These are phyloP conservation scores for Phaethon lepturus DNA, from an alignment of 2,113 vertebrate genomes.

Conservation along the genomic window DNA sequence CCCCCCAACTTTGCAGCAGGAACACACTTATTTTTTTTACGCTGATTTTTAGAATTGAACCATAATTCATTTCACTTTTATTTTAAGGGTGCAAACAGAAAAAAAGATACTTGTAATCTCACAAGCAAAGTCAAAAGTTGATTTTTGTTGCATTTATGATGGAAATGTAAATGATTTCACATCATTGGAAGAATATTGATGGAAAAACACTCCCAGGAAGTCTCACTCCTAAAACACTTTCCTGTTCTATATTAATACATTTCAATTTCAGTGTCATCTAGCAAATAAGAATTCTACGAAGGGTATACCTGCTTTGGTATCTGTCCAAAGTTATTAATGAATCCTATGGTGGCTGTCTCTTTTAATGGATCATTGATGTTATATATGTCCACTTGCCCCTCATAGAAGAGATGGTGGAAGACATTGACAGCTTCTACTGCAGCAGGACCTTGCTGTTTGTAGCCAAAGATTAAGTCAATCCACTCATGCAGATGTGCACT, in stretches of 20 bases:
- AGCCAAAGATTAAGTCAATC: slow-evolving; percentile 98
- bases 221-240: neutral
- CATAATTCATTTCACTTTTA: neutral
- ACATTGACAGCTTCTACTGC: slow-evolving; percentile 97
- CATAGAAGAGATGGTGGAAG: slow-evolving; percentile 99
- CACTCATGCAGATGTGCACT: slow-evolving; percentile 97
- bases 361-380: slow-evolving; percentile 99
- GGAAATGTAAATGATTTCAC: neutral
- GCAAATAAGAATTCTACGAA: neutral
- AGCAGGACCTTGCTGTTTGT: slow-evolving; percentile 96
- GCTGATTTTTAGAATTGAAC: neutral
- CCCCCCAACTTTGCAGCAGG: neutral
- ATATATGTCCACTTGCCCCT: slow-evolving; percentile 99
- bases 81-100: neutral
- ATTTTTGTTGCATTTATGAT: neutral
- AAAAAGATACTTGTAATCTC: neutral
- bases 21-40: neutral
- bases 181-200: neutral
- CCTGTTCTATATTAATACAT: neutral
- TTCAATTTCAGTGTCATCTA: neutral
- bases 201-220: neutral
- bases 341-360: slow-evolving; percentile 98
- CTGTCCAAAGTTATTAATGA: slow-evolving; percentile 99
- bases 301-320: slow-evolving; percentile 94
- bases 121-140: neutral